These are phyloP conservation scores for Chrysogorgia sp. DNA, from an alignment of 92 coral and sea anemone species.

Conservation along the genomic window DNA sequence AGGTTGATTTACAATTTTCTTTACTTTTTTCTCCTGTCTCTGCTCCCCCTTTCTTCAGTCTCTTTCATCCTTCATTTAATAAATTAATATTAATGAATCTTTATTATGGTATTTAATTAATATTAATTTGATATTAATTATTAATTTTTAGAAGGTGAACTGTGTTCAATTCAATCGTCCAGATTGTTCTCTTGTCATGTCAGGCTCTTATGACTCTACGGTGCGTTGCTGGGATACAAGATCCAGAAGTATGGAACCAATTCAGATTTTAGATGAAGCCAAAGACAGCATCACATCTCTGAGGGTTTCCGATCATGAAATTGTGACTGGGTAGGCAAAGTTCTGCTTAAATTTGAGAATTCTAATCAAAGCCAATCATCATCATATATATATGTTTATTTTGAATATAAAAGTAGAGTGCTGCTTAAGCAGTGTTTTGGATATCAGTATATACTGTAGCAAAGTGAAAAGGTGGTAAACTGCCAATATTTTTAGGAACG, in stretches of 20 bases:
- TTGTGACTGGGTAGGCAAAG: slow-evolving; percentile 77
- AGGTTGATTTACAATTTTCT: too few species aligned
- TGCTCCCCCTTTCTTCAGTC: too few species aligned
- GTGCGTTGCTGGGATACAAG: slow-evolving; percentile 90
- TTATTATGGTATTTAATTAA: too few species aligned
- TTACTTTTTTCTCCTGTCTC: too few species aligned
- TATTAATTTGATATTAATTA: too few species aligned
- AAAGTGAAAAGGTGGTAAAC: too few species aligned
- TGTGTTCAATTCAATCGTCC: slow-evolving; percentile 90
- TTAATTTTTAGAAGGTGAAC: slow-evolving; percentile 75
- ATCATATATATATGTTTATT: not conserved
- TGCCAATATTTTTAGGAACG: too few species aligned
- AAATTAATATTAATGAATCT: too few species aligned
- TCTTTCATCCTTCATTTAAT: too few species aligned
- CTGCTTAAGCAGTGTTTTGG: too few species aligned
- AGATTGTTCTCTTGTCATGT: slow-evolving; percentile 83
- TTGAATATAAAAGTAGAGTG: not conserved
- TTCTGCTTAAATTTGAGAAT: not conserved
- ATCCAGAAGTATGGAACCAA: slow-evolving; percentile 90
- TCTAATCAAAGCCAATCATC: not conserved
- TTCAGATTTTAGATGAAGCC: slow-evolving; percentile 93
- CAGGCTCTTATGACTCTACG: slow-evolving; percentile 97
- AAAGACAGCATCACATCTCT: slow-evolving; percentile 89
- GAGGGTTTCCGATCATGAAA: slow-evolving; percentile 80
- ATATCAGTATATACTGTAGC: too few species aligned